Conservation (phyloP, 1,140 invertebrate species). For the Zophobas morio region DNA sequence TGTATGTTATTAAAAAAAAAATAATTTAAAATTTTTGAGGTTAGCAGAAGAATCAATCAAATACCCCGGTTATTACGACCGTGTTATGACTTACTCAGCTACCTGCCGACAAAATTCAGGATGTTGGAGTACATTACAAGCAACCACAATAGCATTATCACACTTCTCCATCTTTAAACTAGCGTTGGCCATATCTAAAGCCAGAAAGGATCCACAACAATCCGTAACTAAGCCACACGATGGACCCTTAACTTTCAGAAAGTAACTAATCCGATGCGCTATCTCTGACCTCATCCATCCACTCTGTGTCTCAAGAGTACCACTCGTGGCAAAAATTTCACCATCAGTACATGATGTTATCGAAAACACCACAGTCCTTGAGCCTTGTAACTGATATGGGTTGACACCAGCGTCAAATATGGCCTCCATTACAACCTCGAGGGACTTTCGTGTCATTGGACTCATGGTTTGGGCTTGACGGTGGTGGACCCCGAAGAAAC, state of each 20-base stretch:
- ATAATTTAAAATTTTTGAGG: too few relatives aligned
- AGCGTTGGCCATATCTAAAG: constrained; percentile 85
- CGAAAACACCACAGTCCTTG: constrained; percentile 86
- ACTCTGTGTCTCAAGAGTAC: background rate
- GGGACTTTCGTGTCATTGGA: constrained; percentile 87
- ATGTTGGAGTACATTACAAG: constrained; percentile 86
- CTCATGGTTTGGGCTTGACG: constrained; percentile 91
- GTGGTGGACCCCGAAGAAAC: constrained; percentile 85
- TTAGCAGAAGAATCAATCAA: too few relatives aligned
- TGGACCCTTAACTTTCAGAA: constrained; percentile 80
- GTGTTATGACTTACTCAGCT: constrained; percentile 83
- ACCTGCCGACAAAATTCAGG: too few relatives aligned
- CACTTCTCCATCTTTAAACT: constrained; percentile 85
- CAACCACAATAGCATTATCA: constrained; percentile 91
- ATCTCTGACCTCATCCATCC: constrained; percentile 75
- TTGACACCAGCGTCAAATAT: constrained; percentile 87
- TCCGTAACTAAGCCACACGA: constrained; percentile 90
- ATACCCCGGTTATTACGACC: constrained; percentile 70
- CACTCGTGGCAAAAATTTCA: constrained; percentile 79
- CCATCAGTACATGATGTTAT: constrained; percentile 80
- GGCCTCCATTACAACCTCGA: constrained; percentile 90
- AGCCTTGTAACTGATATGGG: constrained; percentile 75
- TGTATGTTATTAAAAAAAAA: too few relatives aligned
- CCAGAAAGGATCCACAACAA: constrained; percentile 91
- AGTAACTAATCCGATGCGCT: constrained; percentile 90